Base-by-base conservation (phyloP, 2,888 invertebrate genomes). In the Aquatica leii region DNA sequence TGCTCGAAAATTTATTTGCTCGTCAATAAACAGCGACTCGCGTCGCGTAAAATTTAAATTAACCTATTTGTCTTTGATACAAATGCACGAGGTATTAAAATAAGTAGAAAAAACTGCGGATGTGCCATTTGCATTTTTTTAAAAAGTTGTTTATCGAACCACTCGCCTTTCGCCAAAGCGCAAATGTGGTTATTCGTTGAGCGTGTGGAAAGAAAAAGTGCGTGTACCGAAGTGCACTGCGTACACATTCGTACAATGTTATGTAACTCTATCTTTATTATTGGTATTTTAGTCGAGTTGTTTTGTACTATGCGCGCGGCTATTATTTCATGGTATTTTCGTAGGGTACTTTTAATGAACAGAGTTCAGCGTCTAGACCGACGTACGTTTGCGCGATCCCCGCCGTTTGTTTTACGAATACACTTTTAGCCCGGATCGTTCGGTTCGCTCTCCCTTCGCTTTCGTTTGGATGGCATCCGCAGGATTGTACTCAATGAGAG, bases 381-480 rank as follows among this genome's bases (percentile, higher is more conserved):
- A 67, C 68, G 68, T 70, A 69, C 67, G 66, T 71, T 64, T 69
- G 59, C 59, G 60, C 56, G 57, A 63, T 69, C 67, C 69, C 67
- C 69, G 69, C 67, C 65, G 69, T 62, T 57, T 59, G 41, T 12
- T 41, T 41, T 18, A 59, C 68, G 69, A 62, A 66, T 69, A 69
- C 65, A 71, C 69, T 71, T 72, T 70, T 72, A 72, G 69, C 66
- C 68, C 59, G 66, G 69, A 65, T 65, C 60, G 64, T 65, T 65
- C 58, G 62, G 65, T 69, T 68, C 67, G 69, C 65, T 67, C 68
- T 70, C 70, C 70, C 72, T 69, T 72, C 70, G 69, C 71, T 73
- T 73, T 73, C 71, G 66, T 69, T 71, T 70, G 68, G 67, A 68
- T 62, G 66, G 72, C 69, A 71, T 70, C 67, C 68, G 66, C 62